Base-by-base conservation (phyloP, 2,797 vertebrate genomes). In the Sebastiscus albofasciatus region DNA sequence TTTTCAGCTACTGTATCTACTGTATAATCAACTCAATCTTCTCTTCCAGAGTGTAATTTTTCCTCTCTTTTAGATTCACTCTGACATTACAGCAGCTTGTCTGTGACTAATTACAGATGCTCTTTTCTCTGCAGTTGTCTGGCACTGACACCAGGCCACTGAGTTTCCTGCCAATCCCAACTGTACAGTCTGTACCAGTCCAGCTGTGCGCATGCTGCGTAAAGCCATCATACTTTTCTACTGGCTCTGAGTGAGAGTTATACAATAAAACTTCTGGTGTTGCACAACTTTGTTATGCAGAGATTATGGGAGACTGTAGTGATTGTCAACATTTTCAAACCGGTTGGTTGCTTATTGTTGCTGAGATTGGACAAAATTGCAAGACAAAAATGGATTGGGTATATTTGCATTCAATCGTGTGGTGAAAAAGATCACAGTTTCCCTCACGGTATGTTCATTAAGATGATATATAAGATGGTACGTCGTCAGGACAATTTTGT, bases 81-180 rank as follows among this genome's bases (percentile, higher is more conserved):
- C 79, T 85, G 59, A 78, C 74, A 83, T 86, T 87, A 77, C 75
- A 76, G 85, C 75, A 78, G 64, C 6, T 68, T 72, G 18, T 66
- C 75, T 76, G 59, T 84, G 66, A 42, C 33, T 87, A 87, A 91
- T 89, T 91, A 88, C 80, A 89, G 71, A 83, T 26, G 58, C 22
- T 72, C 14, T 46, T 84, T 73, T 75, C 67, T 54, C 62, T 62
- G 56, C 54, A 69, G 64, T 1, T 61, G 46, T 71, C 59, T 78
- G 76, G n/a, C 68, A 76, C 61, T 75, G 46, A 83, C 72, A 67
- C 68, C 31, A 69, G 72, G 31, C 68, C 80, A 22, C 69, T 42
- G 62, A 64, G 14, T 62, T 69, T 68, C 34, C 72, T 83, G 68
- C 81, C 86, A 82, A 59, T 33, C 42, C 55, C 34, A 64, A 72